Percentiles rank a stretch among this genome's conserved stretches.
These are phyloP conservation scores for Muntiacus reevesi DNA, from an alignment of 2,113 vertebrate species.

Conservation along the genomic window DNA sequence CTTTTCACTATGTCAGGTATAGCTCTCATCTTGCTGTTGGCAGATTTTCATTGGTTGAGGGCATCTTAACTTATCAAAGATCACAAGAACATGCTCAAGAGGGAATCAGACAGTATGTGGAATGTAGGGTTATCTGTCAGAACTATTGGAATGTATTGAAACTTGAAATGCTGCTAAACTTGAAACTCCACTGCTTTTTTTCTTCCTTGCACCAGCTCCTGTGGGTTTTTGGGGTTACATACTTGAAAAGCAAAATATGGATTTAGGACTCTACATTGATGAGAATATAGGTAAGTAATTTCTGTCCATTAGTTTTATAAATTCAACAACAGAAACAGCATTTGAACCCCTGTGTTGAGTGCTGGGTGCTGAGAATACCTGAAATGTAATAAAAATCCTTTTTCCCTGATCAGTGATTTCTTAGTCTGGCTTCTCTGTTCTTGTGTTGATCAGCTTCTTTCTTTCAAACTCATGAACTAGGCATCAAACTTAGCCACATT, in stretches of 20 bases:
- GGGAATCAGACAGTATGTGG: background rate
- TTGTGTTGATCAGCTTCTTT: background rate
- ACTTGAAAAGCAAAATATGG: background rate
- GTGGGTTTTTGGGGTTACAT: background rate
- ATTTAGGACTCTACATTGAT: background rate
- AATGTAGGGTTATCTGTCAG: background rate
- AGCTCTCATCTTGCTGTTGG: background rate
- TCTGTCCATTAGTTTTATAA: background rate
- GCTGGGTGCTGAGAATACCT: background rate
- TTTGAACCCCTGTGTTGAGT: background rate
- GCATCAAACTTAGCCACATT: background rate
- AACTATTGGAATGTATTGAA: background rate
- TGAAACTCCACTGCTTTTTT: background rate
- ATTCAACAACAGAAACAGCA: background rate
- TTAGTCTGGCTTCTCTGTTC: background rate
- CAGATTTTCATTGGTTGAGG: background rate
- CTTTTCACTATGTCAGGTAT: background rate
- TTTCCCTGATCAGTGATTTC: background rate
- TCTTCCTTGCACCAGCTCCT: background rate
- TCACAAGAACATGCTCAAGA: background rate
- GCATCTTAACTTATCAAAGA: background rate
- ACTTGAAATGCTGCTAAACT: background rate
- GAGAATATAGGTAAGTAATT: background rate
- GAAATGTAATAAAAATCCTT: background rate
- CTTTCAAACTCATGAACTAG: background rate